phyloP scores from a whole-genome alignment of 1,140 invertebrate genomes.

The Trachymyrmex cornetzi region DNA sequence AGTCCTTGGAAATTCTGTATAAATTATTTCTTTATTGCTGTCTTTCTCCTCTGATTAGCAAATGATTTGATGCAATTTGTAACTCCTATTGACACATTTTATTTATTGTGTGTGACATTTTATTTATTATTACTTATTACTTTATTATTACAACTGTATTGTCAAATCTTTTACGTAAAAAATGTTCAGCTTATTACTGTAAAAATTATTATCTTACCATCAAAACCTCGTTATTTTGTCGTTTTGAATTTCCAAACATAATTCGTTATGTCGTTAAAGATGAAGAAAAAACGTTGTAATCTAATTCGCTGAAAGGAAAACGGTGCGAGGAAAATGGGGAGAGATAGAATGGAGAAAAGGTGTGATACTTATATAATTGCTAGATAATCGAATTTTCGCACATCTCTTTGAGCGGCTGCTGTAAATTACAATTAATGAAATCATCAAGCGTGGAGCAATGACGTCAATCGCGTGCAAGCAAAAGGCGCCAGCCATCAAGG shows the following conservation, averaged over 20 bases:
- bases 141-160: neutral
- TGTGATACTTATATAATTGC: conserved; percentile 53
- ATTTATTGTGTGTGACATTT: neutral
- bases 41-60: neutral
- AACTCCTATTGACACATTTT: neutral
- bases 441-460: conserved; percentile 64
- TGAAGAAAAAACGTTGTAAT: conserved; percentile 2
- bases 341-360: neutral
- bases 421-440: conserved; percentile 79
- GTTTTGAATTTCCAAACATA: neutral
- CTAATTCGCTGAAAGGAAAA: neutral
- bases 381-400: conserved; percentile 68
- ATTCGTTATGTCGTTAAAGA: neutral
- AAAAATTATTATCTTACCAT: neutral
- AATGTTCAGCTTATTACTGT: neutral
- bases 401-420: conserved; percentile 55
- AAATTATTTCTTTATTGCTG: conserved; percentile 5
- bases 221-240: neutral
- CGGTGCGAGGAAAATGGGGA: neutral
- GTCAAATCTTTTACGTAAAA: neutral
- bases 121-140: neutral
- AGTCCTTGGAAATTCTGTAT: neutral
- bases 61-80: neutral
- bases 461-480: conserved; percentile 77
- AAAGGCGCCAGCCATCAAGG: conserved; percentile 76